Evolutionary conservation across 1,140 invertebrate genomes (phyloP).

Genomic region (Drosophila simulans): DNA sequence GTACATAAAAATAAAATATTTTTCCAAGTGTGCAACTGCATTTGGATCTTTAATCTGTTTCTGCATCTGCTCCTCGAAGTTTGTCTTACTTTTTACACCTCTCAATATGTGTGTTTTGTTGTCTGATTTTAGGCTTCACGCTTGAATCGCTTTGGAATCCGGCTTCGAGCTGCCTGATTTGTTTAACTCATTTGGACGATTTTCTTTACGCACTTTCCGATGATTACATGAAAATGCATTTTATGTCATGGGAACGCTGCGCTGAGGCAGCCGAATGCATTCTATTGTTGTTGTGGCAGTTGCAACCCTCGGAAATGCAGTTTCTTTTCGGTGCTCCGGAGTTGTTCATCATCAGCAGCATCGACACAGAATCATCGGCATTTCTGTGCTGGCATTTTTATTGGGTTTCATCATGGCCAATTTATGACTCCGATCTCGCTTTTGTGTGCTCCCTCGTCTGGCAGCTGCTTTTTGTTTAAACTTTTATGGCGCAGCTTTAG

Average conservation of each 20-base stretch:
- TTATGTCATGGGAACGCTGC: constrained; percentile 68
- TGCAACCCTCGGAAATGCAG: constrained; percentile 60
- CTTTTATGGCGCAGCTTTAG: constrained; percentile 73
- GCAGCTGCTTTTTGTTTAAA: constrained; percentile 64
- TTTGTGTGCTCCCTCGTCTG: constrained; percentile 45
- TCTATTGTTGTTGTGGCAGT: constrained; percentile 48
- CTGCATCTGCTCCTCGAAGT: constrained; percentile 43
- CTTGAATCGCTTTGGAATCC: constrained; percentile 51
- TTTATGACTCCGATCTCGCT: constrained; percentile 65
- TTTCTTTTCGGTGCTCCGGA: constrained; percentile 19
- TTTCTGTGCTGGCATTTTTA: constrained; percentile 55
- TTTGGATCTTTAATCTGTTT: constrained; percentile 26
- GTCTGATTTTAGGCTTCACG: constrained; percentile 70
- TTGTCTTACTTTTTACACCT: constrained; percentile 79
- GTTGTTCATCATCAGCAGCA: constrained; percentile 35
- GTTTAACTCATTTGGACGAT: constrained; percentile 71
- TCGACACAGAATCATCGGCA: constrained; percentile 13
- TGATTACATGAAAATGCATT: constrained; percentile 79
- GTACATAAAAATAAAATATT: neutral
- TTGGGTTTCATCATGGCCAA: constrained; percentile 73
- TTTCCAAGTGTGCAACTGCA: constrained; percentile 9
- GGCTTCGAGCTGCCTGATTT: constrained; percentile 45
- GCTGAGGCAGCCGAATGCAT: constrained; percentile 1
- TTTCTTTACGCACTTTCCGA: constrained; percentile 62
- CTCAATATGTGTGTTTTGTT: constrained; percentile 48